Base-by-base conservation (phyloP, 2,797 vertebrate species). In the Pteropus rufus region DNA sequence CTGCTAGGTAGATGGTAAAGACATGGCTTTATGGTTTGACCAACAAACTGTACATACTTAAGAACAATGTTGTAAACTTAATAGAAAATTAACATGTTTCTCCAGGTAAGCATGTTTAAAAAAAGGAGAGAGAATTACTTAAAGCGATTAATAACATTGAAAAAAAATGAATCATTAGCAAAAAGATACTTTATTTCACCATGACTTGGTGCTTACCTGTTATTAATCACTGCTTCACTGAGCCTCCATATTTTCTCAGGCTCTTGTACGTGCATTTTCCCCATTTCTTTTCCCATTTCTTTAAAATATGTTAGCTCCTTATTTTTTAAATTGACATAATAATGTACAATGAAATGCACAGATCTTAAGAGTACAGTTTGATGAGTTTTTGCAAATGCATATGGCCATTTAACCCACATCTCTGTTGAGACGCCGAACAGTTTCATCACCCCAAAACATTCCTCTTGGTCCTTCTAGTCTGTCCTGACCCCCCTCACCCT, bases 131-230 rank as follows among this genome's bases (percentile, higher is more conserved):
- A 56, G 34, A 58, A 49, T 77, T 58, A 52, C 46, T 92, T 70
- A 44, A 60, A 83, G 70, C 24, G 73, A 79, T 89, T 58, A 19
- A 86, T 72, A 83, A 70, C n/a, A 39, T 23, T 91, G 70, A 77
- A 85, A 94, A 94, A 75, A 94, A 29, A 34, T 11, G 60, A 91
- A 11, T 81, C 73, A 52, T 92, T 94, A 79, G 16, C 70, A 77
- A 86, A 88, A 94, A 41, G 2, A 54, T 44, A 70, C 36, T 58
- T 79, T 77, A 86, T 64, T 93, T 93, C 75, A 87, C 36, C 36
- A 76, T 84, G 70, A 64, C 83, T 56, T 79, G 24, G 44, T 81
- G 46, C 12, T 44, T 23, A 24, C 60, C 26, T 89, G 75, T 14
- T 76, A n/a, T 86, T 76, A 93, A 80, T 95, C 73, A 69, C 26